A percentile compares a stretch with the other conserved stretches of the same genome.
These are phyloP conservation scores for Temnothorax rugatulus DNA, from an alignment of 2,888 invertebrate genomes.

Conservation along the genomic window DNA sequence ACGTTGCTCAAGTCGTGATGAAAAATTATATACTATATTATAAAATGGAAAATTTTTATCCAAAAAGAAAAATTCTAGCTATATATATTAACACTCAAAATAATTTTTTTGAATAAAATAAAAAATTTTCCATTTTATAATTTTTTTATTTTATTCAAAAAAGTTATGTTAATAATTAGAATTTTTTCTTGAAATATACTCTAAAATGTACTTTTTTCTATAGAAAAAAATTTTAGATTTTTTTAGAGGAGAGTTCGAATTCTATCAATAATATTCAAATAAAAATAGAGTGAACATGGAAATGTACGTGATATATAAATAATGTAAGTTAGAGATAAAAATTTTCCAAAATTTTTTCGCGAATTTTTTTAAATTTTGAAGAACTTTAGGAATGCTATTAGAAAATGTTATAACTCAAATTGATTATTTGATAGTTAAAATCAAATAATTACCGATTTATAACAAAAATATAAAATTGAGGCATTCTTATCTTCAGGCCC, in stretches of 20 bases:
- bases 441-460: background rate
- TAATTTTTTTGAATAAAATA: too few relatives aligned
- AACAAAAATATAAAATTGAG: background rate
- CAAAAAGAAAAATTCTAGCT: background rate
- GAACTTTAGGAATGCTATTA: background rate
- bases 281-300: background rate
- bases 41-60: background rate
- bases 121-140: background rate
- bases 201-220: background rate
- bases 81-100: too few relatives aligned
- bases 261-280: background rate
- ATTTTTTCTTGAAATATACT: background rate
- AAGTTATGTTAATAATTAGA: background rate
- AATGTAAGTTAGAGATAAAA: background rate
- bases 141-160: too few relatives aligned
- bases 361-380: background rate
- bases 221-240: background rate
- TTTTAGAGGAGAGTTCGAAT: background rate
- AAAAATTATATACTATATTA: constrained; percentile 7
- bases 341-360: background rate
- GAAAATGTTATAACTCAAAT: background rate
- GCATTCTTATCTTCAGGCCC: background rate
- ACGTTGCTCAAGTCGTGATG: background rate
- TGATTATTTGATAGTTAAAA: background rate
- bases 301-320: background rate